A percentile compares a stretch with the other conserved stretches of the same genome.
phyloP scores from a whole-genome alignment of 2,888 invertebrate genomes.

The Cryptocheilus praepositus region DNA sequence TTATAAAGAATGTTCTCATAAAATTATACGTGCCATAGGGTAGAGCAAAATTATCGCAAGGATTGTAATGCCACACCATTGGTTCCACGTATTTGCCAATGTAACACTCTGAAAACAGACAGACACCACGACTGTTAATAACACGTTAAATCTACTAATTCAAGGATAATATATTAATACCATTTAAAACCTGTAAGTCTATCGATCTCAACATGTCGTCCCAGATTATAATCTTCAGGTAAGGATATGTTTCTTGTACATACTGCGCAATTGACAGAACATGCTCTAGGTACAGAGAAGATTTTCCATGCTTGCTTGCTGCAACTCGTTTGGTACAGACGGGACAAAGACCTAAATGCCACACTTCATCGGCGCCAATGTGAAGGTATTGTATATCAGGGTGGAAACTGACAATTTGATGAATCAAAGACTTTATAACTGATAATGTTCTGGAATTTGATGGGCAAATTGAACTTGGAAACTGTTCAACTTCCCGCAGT shows the following conservation, averaged over 20 bases:
- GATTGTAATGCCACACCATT: slow-evolving; percentile 83
- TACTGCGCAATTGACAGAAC: slow-evolving; percentile 79
- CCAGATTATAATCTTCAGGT: slow-evolving; percentile 85
- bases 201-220: slow-evolving; percentile 89
- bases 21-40: slow-evolving; percentile 66
- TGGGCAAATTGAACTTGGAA: slow-evolving; percentile 86
- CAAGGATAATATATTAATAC: slow-evolving; percentile 71
- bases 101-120: slow-evolving; percentile 76
- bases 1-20: background rate
- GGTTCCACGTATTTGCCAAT: slow-evolving; percentile 80
- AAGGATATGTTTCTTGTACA: slow-evolving; percentile 80
- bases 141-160: slow-evolving; percentile 3
- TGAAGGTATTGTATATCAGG: slow-evolving; percentile 82
- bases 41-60: slow-evolving; percentile 77
- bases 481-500: slow-evolving; percentile 81
- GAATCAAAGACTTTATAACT: slow-evolving; percentile 82
- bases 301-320: slow-evolving; percentile 76
- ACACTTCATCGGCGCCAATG: slow-evolving; percentile 91
- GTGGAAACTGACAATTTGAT: slow-evolving; percentile 83
- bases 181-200: slow-evolving; percentile 77
- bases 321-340: slow-evolving; percentile 77
- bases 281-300: slow-evolving; percentile 82
- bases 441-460: slow-evolving; percentile 79
- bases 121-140: background rate
- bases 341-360: slow-evolving; percentile 82